Evolutionary conservation across 2,113 vertebrate genomes (phyloP), one percentile per base, ranked within the genome.

Genomic region (Motacilla alba): DNA sequence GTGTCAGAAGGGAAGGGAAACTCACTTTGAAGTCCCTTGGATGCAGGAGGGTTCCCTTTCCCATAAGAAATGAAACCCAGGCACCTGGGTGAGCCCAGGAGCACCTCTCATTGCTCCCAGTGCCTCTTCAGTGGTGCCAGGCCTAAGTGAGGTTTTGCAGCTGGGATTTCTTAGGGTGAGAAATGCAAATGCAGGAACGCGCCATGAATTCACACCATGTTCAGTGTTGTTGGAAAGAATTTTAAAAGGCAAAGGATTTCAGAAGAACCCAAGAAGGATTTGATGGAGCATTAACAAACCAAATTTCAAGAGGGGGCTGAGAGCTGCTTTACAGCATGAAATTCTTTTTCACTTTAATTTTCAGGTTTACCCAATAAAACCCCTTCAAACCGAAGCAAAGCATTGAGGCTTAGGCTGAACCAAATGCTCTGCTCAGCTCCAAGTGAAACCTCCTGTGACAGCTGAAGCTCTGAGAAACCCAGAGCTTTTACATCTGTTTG

Each of bases 331-430:
- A 84, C 62, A 69, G 74, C 41, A 1, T 49, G 74, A 91, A 87
- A 95, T 79, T 95, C 41, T 67, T 39, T 83, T 85, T 59, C 77
- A 47, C 52, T 96, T 87, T n/a, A 70, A 93, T 76, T 91, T 96
- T 82, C 66, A 68, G 85, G 74, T 96, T 72, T 91, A 89, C 87
- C 80, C 95, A 92, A 94, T 89, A 86, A 75, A 89, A 78, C 1
- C 35, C 30, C 41, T 87, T 87, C 59, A 83, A 94, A 80, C 2
- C 0, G 13, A 83, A 86, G 87, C 55, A 89, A 89, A 94, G 88
- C 0, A 3, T 7, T 60, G 55, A 81, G 43, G 83, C 46, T 94
- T 62, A 79, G 56, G 69, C 23, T 81, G 69, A 94, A 93, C 37
- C 70, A 63, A 89, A 84, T 19, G 30, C 41, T 89, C 55, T 81